Percentiles rank a stretch among this genome's conserved stretches.
phyloP scores from a whole-genome alignment of 2,888 invertebrate species.

The Formica aserva region DNA sequence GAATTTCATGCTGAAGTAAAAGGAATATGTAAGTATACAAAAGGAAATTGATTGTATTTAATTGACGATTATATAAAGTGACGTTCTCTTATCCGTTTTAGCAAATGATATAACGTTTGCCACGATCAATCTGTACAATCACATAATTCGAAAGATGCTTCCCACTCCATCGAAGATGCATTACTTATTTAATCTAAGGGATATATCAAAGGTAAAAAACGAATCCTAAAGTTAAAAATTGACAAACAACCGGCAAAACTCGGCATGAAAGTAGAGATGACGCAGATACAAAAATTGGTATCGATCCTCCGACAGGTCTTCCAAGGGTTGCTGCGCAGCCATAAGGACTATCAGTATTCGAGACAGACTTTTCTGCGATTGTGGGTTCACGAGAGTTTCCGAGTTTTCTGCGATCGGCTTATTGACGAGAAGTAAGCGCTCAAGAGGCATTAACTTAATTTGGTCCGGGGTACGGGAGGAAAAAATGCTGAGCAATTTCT shows the following conservation, averaged over 20 bases:
- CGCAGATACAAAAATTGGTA: slow-evolving; percentile 28
- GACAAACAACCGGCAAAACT: background rate
- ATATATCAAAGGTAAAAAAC: slow-evolving; percentile 91
- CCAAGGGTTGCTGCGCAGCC: slow-evolving; percentile 92
- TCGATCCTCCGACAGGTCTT: slow-evolving; percentile 85
- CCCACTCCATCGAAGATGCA: slow-evolving; percentile 96
- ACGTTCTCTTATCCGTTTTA: slow-evolving; percentile 73
- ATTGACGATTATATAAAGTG: background rate
- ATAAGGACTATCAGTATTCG: slow-evolving; percentile 92
- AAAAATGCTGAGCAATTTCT: slow-evolving; percentile 33
- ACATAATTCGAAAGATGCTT: slow-evolving; percentile 91
- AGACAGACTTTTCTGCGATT: slow-evolving; percentile 90
- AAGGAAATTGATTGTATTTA: background rate
- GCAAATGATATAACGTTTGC: slow-evolving; percentile 90
- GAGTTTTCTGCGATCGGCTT: slow-evolving; percentile 94
- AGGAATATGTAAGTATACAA: slow-evolving; percentile 87
- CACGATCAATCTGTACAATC: slow-evolving; percentile 92
- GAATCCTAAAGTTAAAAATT: background rate
- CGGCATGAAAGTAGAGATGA: background rate
- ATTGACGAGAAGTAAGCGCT: slow-evolving; percentile 90
- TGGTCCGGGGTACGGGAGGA: slow-evolving; percentile 5
- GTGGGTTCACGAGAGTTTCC: slow-evolving; percentile 95
- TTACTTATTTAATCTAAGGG: slow-evolving; percentile 95
- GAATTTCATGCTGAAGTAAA: slow-evolving; percentile 94
- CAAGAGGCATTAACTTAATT: slow-evolving; percentile 48